These are phyloP conservation scores for Sorex maritimensis DNA, from an alignment of 2,797 vertebrate species.

Conservation along the genomic window DNA sequence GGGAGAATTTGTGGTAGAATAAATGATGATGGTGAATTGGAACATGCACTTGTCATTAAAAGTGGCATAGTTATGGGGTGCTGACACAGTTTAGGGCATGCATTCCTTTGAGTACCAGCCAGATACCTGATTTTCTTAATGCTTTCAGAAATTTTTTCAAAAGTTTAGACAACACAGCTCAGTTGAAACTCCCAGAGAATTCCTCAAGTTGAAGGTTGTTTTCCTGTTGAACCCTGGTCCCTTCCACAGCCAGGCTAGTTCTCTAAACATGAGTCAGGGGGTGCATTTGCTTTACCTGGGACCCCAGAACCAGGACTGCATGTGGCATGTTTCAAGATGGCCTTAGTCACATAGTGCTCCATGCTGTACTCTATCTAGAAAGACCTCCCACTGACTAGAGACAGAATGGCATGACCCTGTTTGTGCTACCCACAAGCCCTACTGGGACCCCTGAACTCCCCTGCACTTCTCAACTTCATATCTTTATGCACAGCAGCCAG, in stretches of 20 bases:
- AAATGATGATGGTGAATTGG: slow-evolving; percentile 83
- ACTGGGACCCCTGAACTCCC: not conserved
- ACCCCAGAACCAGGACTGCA: not conserved
- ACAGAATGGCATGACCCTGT: not conserved
- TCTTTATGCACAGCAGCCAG: not conserved
- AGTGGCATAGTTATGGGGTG: slow-evolving; percentile 87
- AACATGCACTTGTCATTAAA: slow-evolving; percentile 85
- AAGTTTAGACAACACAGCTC: slow-evolving; percentile 76
- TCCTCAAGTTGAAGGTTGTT: slow-evolving; percentile 72
- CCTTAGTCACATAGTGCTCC: not conserved
- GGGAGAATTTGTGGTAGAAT: slow-evolving; percentile 78
- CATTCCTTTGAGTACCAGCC: slow-evolving; percentile 81
- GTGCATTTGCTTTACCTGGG: not conserved
- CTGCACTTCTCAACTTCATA: not conserved
- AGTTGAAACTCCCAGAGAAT: slow-evolving; percentile 77
- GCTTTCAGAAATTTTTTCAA: slow-evolving; percentile 81
- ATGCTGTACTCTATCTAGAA: not conserved
- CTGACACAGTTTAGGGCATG: slow-evolving; percentile 86
- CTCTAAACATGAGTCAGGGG: not conserved
- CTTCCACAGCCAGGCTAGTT: not conserved
- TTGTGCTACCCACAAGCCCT: not conserved
- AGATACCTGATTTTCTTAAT: slow-evolving; percentile 82
- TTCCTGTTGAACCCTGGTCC: slow-evolving; percentile 64
- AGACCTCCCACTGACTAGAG: not conserved
- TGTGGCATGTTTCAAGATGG: not conserved